Conservation (phyloP, 2,888 invertebrate genomes). For the Tuberolachnus salignus region DNA sequence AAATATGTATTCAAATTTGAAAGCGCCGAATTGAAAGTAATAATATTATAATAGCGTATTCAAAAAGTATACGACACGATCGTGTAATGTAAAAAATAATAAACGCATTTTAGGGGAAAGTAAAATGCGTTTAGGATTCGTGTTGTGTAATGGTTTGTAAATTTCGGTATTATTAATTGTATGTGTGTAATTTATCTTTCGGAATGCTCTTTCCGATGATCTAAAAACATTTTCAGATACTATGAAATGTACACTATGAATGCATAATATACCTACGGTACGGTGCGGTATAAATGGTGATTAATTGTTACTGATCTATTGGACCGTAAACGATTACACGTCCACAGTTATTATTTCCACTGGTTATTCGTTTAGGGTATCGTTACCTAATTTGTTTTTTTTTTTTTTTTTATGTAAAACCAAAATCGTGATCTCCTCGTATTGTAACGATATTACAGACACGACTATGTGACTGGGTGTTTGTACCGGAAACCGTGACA, state of each 20-base stretch:
- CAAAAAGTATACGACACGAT: too few species aligned
- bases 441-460: background rate
- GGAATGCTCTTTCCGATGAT: background rate
- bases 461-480: constrained; percentile 38
- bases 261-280: background rate
- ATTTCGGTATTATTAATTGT: constrained; percentile 8
- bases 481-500: constrained; percentile 43
- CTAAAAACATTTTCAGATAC: constrained; percentile 6
- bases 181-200: background rate
- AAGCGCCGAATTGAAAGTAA: too few species aligned
- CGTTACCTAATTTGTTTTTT: background rate
- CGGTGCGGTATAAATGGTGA: constrained; percentile 20
- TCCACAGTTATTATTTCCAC: constrained; percentile 19
- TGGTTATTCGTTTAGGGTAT: background rate
- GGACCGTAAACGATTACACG: constrained; percentile 44
- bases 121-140: background rate
- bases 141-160: background rate
- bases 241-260: constrained; percentile 17
- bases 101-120: background rate
- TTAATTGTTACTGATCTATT: constrained; percentile 43
- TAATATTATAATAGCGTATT: too few species aligned
- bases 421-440: constrained; percentile 28
- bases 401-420: constrained; percentile 20
- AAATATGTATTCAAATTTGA: too few species aligned
- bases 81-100: background rate